phyloP scores from a whole-genome alignment of 2,113 vertebrate genomes.

The Ailuropoda melanoleuca region DNA sequence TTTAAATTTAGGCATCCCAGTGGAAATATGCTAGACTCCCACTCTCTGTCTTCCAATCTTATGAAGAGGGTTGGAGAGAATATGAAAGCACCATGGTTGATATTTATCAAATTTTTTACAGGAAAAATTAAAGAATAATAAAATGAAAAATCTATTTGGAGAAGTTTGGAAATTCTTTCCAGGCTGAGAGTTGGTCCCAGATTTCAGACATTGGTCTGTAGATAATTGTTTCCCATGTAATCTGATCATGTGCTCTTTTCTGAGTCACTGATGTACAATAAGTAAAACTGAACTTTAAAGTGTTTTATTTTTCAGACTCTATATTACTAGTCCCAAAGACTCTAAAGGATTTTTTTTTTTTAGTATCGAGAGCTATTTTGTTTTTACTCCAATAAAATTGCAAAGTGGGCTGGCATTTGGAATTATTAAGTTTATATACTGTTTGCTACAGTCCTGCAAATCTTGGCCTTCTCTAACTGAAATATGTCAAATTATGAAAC shows the following conservation, averaged over 20 bases:
- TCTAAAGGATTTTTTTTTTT: background rate
- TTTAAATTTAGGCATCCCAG: background rate
- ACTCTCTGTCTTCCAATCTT: background rate
- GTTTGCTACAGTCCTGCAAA: background rate
- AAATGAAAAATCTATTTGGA: background rate
- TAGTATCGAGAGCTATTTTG: background rate
- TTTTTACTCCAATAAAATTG: background rate
- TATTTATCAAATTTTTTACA: background rate
- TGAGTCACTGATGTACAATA: background rate
- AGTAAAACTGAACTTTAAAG: background rate
- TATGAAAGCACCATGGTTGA: background rate
- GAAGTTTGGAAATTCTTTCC: background rate
- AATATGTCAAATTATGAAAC: background rate
- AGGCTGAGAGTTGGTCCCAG: background rate
- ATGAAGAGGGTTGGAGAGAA: background rate
- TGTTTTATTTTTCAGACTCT: background rate
- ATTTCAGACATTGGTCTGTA: background rate
- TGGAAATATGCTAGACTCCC: background rate
- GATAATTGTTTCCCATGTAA: background rate
- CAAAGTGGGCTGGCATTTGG: background rate
- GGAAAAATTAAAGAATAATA: background rate
- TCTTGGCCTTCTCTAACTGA: background rate
- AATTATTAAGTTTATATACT: slow-evolving; percentile 12
- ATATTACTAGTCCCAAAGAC: background rate
- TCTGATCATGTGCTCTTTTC: background rate